Evolutionary conservation across 1,140 invertebrate genomes (phyloP), one percentile per base, ranked within the genome.

Genomic region (Centruroides vittatus): DNA sequence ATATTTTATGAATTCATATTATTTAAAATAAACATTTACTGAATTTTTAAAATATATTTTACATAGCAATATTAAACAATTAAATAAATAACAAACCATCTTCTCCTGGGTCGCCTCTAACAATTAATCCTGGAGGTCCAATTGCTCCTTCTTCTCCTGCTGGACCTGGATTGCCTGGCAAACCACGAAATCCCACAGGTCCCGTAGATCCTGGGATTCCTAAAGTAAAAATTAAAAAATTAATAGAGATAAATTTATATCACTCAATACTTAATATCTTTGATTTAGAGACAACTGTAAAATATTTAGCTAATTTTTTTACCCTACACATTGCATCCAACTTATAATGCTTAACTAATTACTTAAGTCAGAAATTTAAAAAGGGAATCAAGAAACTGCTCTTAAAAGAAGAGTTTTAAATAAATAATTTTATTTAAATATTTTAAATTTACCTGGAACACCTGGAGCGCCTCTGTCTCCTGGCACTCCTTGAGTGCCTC

Each of bases 401-500:
- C 23, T 23, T 23, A 23, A 23, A 2, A 2, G 23, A 23, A 23
- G 23, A 23, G 1, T 23, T 41, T 41, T 41, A 6, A 41, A 41
- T 41, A 41, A 41, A 41, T 41, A 41, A 41, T 0, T 41, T 41
- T 34, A 51, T 51, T 51, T 34, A 13, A 51, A 51, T 51, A 51
- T 51, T 55, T 23, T 23, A 11, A 35, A 13, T 9, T 48, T 64
- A 65, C 63, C 63, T 59, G 60, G 53, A 47, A 59, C 12, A 35
- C 63, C 63, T 52, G 57, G 47, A 34, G 13, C 4, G 6, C 63
- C 63, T 59, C 63, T 61, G 35, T 65, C 60, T 34, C 63, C 63
- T 47, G 80, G 74, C 3, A 80, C 78, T 48, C 88, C 89, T 64
- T 82, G 75, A 3, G 76, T 72, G 55, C 88, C 89, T 35, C 77